Evolutionary conservation across 1,140 invertebrate genomes (phyloP), one percentile per base, ranked within the genome.

Genomic region (Pogonognathellus flavescens): DNA sequence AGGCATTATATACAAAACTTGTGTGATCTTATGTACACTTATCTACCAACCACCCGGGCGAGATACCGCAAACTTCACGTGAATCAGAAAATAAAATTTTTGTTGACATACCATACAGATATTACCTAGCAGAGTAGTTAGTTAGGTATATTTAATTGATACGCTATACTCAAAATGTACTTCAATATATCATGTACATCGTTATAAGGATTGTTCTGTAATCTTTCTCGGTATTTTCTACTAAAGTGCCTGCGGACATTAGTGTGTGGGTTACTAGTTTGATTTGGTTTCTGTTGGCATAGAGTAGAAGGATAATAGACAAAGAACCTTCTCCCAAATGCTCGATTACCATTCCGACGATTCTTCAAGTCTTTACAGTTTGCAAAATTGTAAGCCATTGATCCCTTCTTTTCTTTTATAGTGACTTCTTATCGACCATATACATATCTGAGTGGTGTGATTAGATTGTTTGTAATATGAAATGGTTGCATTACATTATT

Each of bases 321-420:
- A 18, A 10, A 20, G 25, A 66, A 25, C 22, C 62, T 66, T 20
- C 20, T 66, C 20, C 20, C 20, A 25, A 66, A 66, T 66, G 25
- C 20, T 20, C 62, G 25, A 66, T 25, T 66, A 13, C 62, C 22
- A 66, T 66, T 66, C 62, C 62, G 25, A 66, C 62, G 22, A 13
- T 25, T 14, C 22, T 66, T 66, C 62, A 25, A 66, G 20, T 25
- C 62, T 66, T 66, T 20, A 25, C 62, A 66, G 20, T 66, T 66
- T 66, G 14, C 62, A 66, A 22, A 66, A 66, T 66, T 66, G 20
- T 22, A 20, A 66, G 22, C 62, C 20, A 66, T 66, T 66, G 62
- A 66, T 66, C 62, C 62, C 62, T 22, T 22, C 14, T 13, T 66
- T 66, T 14, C 62, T 66, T 13, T 25, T 25, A 14, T 25, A 66